Base-by-base conservation (phyloP, 1,140 invertebrate species). In the Bombus pascuorum region DNA sequence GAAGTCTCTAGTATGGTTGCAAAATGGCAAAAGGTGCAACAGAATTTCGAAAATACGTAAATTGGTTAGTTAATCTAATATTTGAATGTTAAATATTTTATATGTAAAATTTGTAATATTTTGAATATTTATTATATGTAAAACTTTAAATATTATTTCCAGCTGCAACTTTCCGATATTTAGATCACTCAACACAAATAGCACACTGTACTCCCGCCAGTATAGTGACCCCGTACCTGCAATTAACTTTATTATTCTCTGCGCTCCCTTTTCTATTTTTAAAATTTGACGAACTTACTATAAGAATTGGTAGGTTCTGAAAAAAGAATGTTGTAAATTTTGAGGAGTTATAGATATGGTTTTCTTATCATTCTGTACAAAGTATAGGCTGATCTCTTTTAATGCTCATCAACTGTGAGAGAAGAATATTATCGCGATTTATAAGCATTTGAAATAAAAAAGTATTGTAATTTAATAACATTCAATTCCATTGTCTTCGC, bases 11-110 rank as follows among this genome's bases (percentile, higher is more conserved):
- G 96, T 62, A 94, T 97, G 92, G 97, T 97, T 2, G 96, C 97
- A 47, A 97, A 97, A 88, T 97, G 97, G 97, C 96, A 97, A 92
- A 96, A 96, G 88, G 96, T 97, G 73, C 97, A 97, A 91, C 95
- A 96, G 87, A 96, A 97, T 89, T 95, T 95, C 90, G 91, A 91
- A 57, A 93, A 93, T 71, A 76, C 79, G 28, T 85, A 85, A 62
- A 59, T 9, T 39, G 73, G 34, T 18, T 25, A 57, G n/a, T 18
- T 28, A 57, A 22, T 10, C 12, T 32, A 34, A 57, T 5, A 53
- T 75, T 37, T 68, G 1, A 68, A 10, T 37, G 9, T 34, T 68
- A 68, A 10, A 22, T 34, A 34, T 68, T 68, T 68, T 68, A 68
- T 12, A 37, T 68, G 3, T 68, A 25, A 68, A 37, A 68, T 68